Evolutionary conservation across 2,888 invertebrate species (phyloP).

Genomic region (Tillus elongatus): DNA sequence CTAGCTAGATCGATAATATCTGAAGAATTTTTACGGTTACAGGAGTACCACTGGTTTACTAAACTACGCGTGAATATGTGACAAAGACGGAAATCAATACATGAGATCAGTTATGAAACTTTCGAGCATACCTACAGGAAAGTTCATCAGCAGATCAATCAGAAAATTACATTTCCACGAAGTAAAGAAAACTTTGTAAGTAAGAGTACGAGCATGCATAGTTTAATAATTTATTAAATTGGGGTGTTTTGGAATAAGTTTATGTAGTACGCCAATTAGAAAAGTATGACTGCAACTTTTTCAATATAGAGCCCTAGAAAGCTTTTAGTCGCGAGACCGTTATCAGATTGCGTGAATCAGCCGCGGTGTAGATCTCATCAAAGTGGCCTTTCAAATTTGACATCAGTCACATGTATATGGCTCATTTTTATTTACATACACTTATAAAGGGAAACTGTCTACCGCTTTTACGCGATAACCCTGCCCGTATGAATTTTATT

Average conservation of each 20-base stretch:
- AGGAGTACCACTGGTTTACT: too few relatives aligned
- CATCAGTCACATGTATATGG: slow-evolving; percentile 38
- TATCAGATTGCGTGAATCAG: slow-evolving; percentile 41
- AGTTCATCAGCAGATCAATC: too few relatives aligned
- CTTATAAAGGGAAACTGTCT: slow-evolving; percentile 3
- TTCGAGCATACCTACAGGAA: too few relatives aligned
- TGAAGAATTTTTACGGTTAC: too few relatives aligned
- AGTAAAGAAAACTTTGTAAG: too few relatives aligned
- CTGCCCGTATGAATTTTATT: background rate
- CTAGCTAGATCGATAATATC: too few relatives aligned
- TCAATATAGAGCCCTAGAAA: slow-evolving; percentile 33
- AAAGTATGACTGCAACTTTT: slow-evolving; percentile 19
- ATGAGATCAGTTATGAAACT: too few relatives aligned
- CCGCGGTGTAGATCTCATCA: slow-evolving; percentile 39
- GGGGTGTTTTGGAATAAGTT: slow-evolving; percentile 10
- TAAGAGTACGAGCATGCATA: too few relatives aligned
- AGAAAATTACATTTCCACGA: too few relatives aligned
- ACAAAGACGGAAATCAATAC: too few relatives aligned
- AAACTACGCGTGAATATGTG: too few relatives aligned
- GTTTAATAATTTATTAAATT: slow-evolving; percentile 12
- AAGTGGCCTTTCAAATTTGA: slow-evolving; percentile 43
- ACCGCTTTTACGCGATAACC: background rate
- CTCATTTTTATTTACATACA: slow-evolving; percentile 38
- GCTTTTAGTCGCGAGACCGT: slow-evolving; percentile 38
- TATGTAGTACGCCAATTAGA: slow-evolving; percentile 14